Evolutionary conservation across 2,888 invertebrate genomes (phyloP), one percentile per base, ranked within the genome.

Genomic region (Eristalis intricaria): DNA sequence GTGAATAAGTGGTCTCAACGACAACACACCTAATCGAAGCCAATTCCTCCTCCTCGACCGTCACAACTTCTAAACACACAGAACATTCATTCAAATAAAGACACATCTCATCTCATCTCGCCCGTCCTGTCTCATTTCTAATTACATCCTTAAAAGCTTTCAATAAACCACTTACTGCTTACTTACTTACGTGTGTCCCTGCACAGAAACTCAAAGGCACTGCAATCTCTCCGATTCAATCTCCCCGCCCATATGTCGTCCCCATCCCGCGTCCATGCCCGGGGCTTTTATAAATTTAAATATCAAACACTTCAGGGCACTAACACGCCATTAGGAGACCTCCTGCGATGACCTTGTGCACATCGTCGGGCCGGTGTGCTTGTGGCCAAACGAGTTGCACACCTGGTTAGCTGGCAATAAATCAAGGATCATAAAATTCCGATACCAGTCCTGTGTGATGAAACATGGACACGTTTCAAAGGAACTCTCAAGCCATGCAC

Each of bases 381-480:
- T 50, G 7, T n/a, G 43, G n/a, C 61, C 66, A 58, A 40, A 29
- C 64, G 69, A 40, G 76, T 69, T 65, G 71, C 43, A 60, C 73
- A 77, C 77, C 77, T 83, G 71, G 69, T 58, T 73, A 73, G 73
- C 35, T 61, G 22, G 69, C 50, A 79, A 84, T 79, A 75, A 75
- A 74, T 75, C 74, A 70, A 75, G 74, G 50, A 79, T 75, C 84
- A 65, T 73, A 69, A 84, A 73, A 83, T 50, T 68, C 38, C 43
- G 60, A 60, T 32, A 79, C 23, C 23, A 35, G 61, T 35, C 65
- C 60, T 70, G 79, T 63, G 79, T 73, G 78, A 79, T 74, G 84
- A 60, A 84, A 80, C 50, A 80, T 66, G 32, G 75, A 66, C 71
- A 71, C 80, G 76, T 80, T 84, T 75, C 56, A 75, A 80, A 80